A percentile compares a stretch with the other conserved stretches of the same genome.
phyloP scores from a whole-genome alignment of 2,797 vertebrate genomes.

The Cossypha heuglini region DNA sequence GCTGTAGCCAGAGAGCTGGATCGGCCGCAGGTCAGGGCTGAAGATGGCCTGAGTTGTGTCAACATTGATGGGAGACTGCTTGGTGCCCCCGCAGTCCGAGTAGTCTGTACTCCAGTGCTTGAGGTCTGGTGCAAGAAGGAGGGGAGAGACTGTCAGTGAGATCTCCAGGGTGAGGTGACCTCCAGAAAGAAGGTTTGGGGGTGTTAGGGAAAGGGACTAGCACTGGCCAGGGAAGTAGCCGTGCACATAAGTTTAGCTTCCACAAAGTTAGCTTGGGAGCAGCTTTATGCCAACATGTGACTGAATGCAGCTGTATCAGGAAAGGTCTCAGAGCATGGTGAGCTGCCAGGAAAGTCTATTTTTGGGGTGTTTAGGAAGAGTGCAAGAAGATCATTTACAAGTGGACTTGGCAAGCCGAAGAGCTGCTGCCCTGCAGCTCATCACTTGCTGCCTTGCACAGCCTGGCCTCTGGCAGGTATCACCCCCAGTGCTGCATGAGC shows the following conservation, averaged over 20 bases:
- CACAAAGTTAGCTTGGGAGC: background rate
- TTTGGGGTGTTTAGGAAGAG: constrained; percentile 49
- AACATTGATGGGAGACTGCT: constrained; percentile 84
- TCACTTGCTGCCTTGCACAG: background rate
- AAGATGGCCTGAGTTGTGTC: constrained; percentile 27
- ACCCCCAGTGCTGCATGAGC: rapidly evolving
- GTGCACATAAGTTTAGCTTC: background rate
- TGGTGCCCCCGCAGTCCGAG: constrained; percentile 57
- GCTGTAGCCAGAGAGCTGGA: constrained; percentile 77
- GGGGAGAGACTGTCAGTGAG: background rate
- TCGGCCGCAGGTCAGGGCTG: constrained; percentile 51
- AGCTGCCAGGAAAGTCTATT: constrained; percentile 60
- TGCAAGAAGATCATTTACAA: constrained; percentile 18
- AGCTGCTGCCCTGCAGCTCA: background rate
- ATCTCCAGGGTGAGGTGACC: background rate
- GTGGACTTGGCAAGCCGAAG: background rate
- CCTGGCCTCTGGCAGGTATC: background rate
- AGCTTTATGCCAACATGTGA: background rate
- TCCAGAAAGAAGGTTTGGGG: background rate
- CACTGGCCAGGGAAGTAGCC: background rate
- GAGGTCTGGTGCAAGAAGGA: background rate
- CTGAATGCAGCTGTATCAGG: background rate
- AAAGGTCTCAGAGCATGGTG: background rate
- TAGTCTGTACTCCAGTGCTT: constrained; percentile 42
- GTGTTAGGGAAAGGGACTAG: background rate